Percentiles rank a stretch among this genome's conserved stretches.
Conservation (phyloP, 1,140 invertebrate genomes). For the Dufourea novaeangliae region DNA sequence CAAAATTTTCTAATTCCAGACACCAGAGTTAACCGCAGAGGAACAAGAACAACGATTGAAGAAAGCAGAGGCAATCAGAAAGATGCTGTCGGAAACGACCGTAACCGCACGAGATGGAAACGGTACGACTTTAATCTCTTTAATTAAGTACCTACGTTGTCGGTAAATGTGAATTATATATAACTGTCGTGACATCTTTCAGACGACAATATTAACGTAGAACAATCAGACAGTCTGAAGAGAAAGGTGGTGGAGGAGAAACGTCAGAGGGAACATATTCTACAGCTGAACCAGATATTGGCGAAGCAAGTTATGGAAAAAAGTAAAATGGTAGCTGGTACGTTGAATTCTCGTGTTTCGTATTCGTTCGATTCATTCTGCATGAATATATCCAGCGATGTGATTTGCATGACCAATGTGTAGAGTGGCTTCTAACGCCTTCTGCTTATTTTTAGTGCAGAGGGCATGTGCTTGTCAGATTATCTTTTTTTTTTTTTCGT, state of each 20-base stretch:
- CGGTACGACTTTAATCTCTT: constrained; percentile 54
- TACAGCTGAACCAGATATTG: constrained; percentile 94
- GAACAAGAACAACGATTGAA: constrained; percentile 90
- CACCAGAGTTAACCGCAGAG: constrained; percentile 89
- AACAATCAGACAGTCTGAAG: constrained; percentile 78
- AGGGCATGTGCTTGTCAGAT: constrained; percentile 21
- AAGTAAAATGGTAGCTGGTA: constrained; percentile 96
- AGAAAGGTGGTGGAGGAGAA: constrained; percentile 90
- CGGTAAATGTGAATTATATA: neutral
- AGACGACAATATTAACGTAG: constrained; percentile 76
- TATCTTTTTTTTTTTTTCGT: neutral
- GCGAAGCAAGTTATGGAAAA: constrained; percentile 97
- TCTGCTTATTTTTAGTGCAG: constrained; percentile 7
- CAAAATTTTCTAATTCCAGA: constrained; percentile 75
- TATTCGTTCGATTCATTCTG: constrained; percentile 55
- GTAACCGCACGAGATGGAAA: constrained; percentile 74
- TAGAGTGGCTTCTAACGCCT: constrained; percentile 19
- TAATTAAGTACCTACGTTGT: neutral
- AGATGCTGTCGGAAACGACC: constrained; percentile 90
- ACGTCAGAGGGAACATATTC: constrained; percentile 91
- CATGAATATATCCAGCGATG: constrained; percentile 54
- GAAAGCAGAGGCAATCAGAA: constrained; percentile 95
- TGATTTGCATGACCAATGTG: constrained; percentile 51
- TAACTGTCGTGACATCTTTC: constrained; percentile 14
- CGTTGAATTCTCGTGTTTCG: constrained; percentile 66